These are phyloP conservation scores for Thamnophis sirtalis DNA, from an alignment of 2,113 vertebrate species.

Conservation along the genomic window DNA sequence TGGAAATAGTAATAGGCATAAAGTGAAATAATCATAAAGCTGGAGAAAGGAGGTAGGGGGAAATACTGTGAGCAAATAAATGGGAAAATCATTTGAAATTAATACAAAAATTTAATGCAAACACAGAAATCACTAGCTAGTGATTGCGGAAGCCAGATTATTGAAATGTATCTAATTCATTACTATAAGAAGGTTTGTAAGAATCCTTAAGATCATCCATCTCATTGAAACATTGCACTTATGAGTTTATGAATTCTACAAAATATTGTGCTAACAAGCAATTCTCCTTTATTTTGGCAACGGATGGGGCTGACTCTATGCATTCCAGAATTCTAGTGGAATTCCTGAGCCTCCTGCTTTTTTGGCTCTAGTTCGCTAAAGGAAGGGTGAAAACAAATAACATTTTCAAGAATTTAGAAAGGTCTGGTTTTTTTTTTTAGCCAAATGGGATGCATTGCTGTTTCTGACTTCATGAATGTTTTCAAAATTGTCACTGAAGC, in stretches of 20 bases:
- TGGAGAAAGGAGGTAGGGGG: not conserved
- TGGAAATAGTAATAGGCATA: slow-evolving; percentile 29
- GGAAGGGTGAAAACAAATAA: not conserved
- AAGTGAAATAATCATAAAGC: slow-evolving; percentile 29
- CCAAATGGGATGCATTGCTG: not conserved
- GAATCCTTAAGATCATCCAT: slow-evolving; percentile 7
- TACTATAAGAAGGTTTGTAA: not conserved
- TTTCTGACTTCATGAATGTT: not conserved
- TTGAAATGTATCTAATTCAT: slow-evolving; percentile 17
- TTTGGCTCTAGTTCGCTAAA: not conserved
- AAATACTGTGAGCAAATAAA: slow-evolving; percentile 23
- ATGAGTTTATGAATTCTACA: slow-evolving; percentile 4
- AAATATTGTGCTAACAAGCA: not conserved
- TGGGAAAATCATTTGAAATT: slow-evolving; percentile 10
- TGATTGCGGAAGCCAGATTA: not conserved
- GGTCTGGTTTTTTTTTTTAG: not conserved
- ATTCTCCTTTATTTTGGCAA: not conserved
- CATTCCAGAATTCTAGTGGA: not conserved
- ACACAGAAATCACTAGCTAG: not conserved
- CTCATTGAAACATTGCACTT: not conserved
- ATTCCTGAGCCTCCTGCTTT: not conserved
- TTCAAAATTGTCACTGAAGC: not conserved
- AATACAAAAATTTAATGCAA: not conserved
- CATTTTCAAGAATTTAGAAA: not conserved
- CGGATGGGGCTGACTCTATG: not conserved